A percentile compares a stretch with the other conserved stretches of the same genome.
These are phyloP conservation scores for Seriola rivoliana DNA, from an alignment of 2,113 vertebrate species.

Conservation along the genomic window DNA sequence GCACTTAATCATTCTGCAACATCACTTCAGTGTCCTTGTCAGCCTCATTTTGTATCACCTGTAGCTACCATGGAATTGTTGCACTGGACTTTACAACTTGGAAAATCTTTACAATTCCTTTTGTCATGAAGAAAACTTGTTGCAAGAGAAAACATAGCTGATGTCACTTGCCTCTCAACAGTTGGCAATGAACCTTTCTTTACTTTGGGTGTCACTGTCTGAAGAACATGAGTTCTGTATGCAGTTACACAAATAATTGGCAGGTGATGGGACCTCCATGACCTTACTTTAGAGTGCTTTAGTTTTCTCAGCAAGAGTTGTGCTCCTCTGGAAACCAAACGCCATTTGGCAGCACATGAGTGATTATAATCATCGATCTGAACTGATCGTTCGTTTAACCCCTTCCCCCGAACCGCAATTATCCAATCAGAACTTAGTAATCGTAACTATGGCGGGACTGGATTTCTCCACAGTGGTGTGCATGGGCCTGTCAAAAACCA, in stretches of 20 bases:
- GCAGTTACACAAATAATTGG: neutral
- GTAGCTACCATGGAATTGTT: conserved; percentile 6
- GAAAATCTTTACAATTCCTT: conserved; percentile 10
- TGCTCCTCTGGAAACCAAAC: neutral
- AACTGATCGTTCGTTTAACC: neutral
- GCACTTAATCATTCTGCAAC: conserved; percentile 4
- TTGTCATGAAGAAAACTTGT: neutral
- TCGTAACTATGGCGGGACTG: neutral
- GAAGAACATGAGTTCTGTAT: neutral
- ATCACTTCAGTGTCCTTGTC: conserved; percentile 23
- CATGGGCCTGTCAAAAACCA: neutral
- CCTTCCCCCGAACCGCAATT: neutral
- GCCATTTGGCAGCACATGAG: neutral
- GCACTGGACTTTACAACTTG: conserved; percentile 4
- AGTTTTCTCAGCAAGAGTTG: neutral
- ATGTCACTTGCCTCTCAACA: conserved; percentile 4
- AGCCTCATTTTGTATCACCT: conserved; percentile 34
- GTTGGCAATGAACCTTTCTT: neutral
- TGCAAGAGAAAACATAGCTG: neutral
- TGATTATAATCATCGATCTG: neutral
- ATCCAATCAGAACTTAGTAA: neutral
- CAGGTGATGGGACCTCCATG: neutral
- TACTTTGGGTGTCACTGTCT: neutral
- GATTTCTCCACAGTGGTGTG: neutral
- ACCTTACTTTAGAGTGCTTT: neutral